Evolutionary conservation across 2,888 invertebrate species (phyloP).

Genomic region (Luperina testacea): DNA sequence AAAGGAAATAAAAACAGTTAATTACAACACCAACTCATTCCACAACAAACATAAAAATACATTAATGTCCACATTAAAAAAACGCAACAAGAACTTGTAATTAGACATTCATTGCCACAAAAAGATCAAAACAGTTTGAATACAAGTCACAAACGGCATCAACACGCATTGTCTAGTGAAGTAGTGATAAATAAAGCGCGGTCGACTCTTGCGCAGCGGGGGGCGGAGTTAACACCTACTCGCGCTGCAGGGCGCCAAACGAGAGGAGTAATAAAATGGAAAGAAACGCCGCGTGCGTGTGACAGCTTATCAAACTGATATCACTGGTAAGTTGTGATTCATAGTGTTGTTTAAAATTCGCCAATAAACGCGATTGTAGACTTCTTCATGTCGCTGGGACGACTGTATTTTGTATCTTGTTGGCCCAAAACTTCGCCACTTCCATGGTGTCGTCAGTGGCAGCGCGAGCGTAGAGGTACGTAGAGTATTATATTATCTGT

Average conservation of each 20-base stretch:
- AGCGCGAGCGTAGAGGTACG: no score
- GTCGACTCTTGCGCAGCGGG: conserved; percentile 72
- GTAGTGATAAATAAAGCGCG: conserved; percentile 54
- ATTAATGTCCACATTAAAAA: conserved; percentile 41
- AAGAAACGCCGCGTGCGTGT: conserved; percentile 30
- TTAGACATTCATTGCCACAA: conserved; percentile 48
- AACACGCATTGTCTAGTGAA: conserved; percentile 51
- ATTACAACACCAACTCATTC: conserved; percentile 8
- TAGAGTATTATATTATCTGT: no score
- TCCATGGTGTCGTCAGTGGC: no score
- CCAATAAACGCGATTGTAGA: not conserved
- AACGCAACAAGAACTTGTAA: conserved; percentile 55
- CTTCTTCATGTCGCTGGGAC: no score
- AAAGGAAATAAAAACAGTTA: conserved; percentile 17
- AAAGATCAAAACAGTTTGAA: conserved; percentile 40
- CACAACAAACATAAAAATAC: conserved; percentile 39
- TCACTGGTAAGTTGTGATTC: conserved; percentile 8
- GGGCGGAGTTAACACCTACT: conserved; percentile 81
- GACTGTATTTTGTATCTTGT: no score
- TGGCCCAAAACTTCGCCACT: no score
- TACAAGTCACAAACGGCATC: conserved; percentile 45
- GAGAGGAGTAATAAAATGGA: conserved; percentile 26
- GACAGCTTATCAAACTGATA: conserved; percentile 36
- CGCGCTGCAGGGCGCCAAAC: conserved; percentile 70
- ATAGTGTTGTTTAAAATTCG: conserved; percentile 6